phyloP scores from a whole-genome alignment of 2,113 vertebrate genomes.

The Microcebus murinus region DNA sequence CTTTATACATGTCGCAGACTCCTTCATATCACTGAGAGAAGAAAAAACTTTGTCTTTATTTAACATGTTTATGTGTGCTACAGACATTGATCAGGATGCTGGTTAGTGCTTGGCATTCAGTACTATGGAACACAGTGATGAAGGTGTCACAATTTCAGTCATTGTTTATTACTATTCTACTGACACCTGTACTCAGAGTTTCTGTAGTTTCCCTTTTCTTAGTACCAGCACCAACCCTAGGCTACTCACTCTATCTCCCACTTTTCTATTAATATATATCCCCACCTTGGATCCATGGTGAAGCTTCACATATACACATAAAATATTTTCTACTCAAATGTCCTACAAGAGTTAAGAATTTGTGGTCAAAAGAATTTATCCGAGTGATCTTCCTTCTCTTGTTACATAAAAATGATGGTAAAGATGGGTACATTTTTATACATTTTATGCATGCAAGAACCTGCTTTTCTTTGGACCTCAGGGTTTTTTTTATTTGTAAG shows the following conservation, averaged over 20 bases:
- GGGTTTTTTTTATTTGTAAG: not conserved
- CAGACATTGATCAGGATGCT: not conserved
- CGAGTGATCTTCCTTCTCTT: not conserved
- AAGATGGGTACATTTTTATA: not conserved
- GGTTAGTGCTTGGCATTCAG: not conserved
- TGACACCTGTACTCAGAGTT: not conserved
- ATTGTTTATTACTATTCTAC: not conserved
- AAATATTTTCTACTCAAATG: not conserved
- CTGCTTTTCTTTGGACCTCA: not conserved
- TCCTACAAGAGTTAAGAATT: not conserved
- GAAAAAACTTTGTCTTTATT: not conserved
- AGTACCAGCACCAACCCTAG: not conserved
- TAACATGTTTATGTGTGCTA: not conserved
- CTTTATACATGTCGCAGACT: not conserved
- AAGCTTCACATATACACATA: not conserved
- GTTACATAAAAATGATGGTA: not conserved
- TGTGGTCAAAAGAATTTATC: not conserved
- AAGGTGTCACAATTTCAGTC: not conserved
- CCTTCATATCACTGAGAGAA: not conserved
- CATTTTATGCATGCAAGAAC: not conserved
- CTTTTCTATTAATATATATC: not conserved
- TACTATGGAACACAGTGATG: not conserved
- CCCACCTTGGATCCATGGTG: not conserved
- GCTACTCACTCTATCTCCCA: not conserved
- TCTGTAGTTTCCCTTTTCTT: not conserved